Percentiles rank a stretch among this genome's conserved stretches.
Conservation (phyloP, 2,797 vertebrate species). For the Gadopsis bispinosus region DNA sequence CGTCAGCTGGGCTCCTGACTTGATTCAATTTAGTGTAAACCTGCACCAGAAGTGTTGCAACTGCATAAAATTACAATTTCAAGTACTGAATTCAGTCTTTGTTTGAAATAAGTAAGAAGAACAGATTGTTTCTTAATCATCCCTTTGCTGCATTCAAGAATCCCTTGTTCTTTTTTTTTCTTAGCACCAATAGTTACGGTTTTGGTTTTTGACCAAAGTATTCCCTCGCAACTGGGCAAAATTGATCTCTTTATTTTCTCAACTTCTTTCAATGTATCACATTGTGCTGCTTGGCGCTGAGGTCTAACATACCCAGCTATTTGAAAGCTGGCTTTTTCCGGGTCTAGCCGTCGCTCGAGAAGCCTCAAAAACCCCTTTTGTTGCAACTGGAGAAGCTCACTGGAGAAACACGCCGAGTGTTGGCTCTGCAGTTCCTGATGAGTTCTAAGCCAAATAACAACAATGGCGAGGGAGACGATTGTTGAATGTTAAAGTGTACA, state of each 20-base stretch:
- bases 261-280: slow-evolving; percentile 56
- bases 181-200: slow-evolving; percentile 31
- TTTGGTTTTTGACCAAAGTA: slow-evolving; percentile 55
- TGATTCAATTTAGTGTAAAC: slow-evolving; percentile 4
- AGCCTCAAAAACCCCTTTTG: slow-evolving; percentile 55
- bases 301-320: slow-evolving; percentile 59
- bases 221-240: slow-evolving; percentile 42
- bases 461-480: slow-evolving; percentile 53
- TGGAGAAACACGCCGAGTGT: slow-evolving; percentile 30
- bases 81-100: slow-evolving; percentile 36
- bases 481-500: slow-evolving; percentile 44
- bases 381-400: slow-evolving; percentile 62
- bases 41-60: slow-evolving; percentile 49
- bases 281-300: slow-evolving; percentile 56
- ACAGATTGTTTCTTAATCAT: slow-evolving; percentile 52
- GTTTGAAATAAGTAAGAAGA: slow-evolving; percentile 37
- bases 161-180: slow-evolving; percentile 21
- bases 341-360: slow-evolving; percentile 27
- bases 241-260: slow-evolving; percentile 73
- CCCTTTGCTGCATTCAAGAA: slow-evolving; percentile 22
- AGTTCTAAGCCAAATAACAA: slow-evolving; percentile 50
- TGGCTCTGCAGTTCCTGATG: slow-evolving; percentile 31
- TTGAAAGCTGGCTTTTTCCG: slow-evolving; percentile 52
- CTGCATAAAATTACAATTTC: slow-evolving; percentile 31
- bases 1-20: slow-evolving; percentile 22